Evolutionary conservation across 2,888 invertebrate genomes (phyloP).

Genomic region (Ctenicera cuprea): DNA sequence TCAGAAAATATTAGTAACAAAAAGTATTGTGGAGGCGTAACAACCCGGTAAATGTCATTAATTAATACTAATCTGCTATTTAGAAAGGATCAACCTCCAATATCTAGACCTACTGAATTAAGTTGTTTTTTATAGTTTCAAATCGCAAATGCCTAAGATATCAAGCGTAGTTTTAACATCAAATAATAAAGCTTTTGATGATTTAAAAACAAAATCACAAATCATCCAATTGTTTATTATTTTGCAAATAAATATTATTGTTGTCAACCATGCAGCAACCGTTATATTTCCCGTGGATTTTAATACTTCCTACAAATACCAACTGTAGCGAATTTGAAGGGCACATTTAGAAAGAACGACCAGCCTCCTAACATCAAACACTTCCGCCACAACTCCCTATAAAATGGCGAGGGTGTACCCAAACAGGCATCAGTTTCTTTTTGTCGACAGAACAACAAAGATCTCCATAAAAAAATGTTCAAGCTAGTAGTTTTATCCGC

Average conservation of each 20-base stretch:
- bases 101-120: constrained; percentile 10
- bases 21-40: constrained; percentile 7
- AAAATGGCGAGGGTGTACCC: constrained; percentile 35
- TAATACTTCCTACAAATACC: constrained; percentile 5
- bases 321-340: constrained; percentile 42
- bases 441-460: constrained; percentile 46
- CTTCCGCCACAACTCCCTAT: constrained; percentile 32
- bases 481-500: constrained; percentile 74
- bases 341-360: constrained; percentile 33
- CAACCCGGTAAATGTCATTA: constrained; percentile 28
- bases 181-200: no score
- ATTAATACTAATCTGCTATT: constrained; percentile 1
- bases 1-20: not conserved
- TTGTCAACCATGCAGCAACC: not conserved
- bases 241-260: not conserved
- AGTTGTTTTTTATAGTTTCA: not conserved
- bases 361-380: constrained; percentile 36
- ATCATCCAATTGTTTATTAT: no score
- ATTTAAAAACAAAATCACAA: no score
- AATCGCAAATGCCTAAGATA: not conserved
- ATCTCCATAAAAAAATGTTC: constrained; percentile 62
- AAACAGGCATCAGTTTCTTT: constrained; percentile 43
- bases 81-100: constrained; percentile 27
- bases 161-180: no score
- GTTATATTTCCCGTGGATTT: not conserved